Base-by-base conservation (phyloP, 1,140 invertebrate genomes). In the Copidosoma floridanum region DNA sequence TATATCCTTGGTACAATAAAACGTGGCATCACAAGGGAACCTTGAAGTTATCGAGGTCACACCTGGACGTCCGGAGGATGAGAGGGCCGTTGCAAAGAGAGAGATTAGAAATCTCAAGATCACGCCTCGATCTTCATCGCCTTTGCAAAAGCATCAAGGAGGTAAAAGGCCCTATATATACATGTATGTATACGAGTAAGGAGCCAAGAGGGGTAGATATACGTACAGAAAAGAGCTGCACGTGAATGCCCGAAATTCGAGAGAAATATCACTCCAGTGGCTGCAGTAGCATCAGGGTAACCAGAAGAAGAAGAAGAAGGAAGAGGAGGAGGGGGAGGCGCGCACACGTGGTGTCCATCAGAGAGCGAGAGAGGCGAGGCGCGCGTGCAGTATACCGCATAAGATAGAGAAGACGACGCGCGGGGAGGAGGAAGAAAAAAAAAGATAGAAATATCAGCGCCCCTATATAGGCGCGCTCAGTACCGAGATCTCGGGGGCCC, bases 211-310 rank as follows among this genome's bases (percentile, higher is more conserved):
- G n/a, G n/a, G n/a, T n/a, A n/a, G n/a, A n/a, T n/a, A n/a, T n/a
- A n/a, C n/a, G n/a, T n/a, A n/a, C n/a, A n/a, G n/a, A n/a, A n/a
- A n/a, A n/a, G n/a, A n/a, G n/a, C n/a, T n/a, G n/a, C n/a, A n/a
- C n/a, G n/a, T n/a, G n/a, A 79, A 77, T 74, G 70, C 68, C 63
- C 68, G 76, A 78, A 79, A 79, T 75, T 72, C 72, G 74, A 78
- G n/a, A n/a, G n/a, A n/a, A n/a, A n/a, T n/a, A n/a, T n/a, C n/a
- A n/a, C n/a, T n/a, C n/a, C n/a, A n/a, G n/a, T n/a, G n/a, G n/a
- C n/a, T n/a, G n/a, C n/a, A n/a, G n/a, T n/a, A n/a, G n/a, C n/a
- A n/a, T n/a, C n/a, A n/a, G n/a, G n/a, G n/a, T n/a, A n/a, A n/a
- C n/a, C n/a, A n/a, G n/a, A n/a, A 41, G 40, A 56, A n/a, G 56